These are phyloP conservation scores for Ichneumoninae sp. DNA, from an alignment of 2,888 invertebrate genomes.

Conservation along the genomic window DNA sequence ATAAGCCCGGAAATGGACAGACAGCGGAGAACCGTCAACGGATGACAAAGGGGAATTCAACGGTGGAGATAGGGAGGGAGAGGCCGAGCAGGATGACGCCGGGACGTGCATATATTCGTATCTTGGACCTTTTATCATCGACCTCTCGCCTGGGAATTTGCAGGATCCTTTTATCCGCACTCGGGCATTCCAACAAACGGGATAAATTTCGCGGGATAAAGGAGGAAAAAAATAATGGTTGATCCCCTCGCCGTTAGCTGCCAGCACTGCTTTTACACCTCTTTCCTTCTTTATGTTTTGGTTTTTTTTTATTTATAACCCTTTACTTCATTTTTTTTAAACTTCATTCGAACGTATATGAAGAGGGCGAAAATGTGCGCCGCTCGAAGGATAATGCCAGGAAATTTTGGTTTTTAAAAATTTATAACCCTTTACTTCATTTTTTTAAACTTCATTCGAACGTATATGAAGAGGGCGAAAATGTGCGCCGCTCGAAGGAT, in stretches of 20 bases:
- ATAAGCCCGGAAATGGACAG: constrained; percentile 12
- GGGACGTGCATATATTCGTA: constrained; percentile 9
- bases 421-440: constrained; percentile 23
- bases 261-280: constrained; percentile 21
- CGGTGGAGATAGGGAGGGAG: not conserved
- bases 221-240: constrained; percentile 10
- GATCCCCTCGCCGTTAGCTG: not conserved
- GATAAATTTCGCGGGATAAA: constrained; percentile 47
- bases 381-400: not conserved
- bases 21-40: constrained; percentile 42
- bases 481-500: not conserved
- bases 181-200: constrained; percentile 28
- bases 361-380: not conserved
- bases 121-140: constrained; percentile 50
- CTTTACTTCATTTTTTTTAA: constrained; percentile 12
- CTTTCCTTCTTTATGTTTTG: constrained; percentile 17
- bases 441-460: constrained; percentile 14
- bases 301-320: constrained; percentile 29
- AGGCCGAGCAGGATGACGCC: not conserved
- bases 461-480: not conserved
- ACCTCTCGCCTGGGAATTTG: constrained; percentile 23
- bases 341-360: constrained; percentile 16
- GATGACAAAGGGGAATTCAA: constrained; percentile 47
- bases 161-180: constrained; percentile 56
- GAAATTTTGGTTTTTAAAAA: no score